Base-by-base conservation (phyloP, 2,113 vertebrate genomes). In the Hoplias malabaricus region DNA sequence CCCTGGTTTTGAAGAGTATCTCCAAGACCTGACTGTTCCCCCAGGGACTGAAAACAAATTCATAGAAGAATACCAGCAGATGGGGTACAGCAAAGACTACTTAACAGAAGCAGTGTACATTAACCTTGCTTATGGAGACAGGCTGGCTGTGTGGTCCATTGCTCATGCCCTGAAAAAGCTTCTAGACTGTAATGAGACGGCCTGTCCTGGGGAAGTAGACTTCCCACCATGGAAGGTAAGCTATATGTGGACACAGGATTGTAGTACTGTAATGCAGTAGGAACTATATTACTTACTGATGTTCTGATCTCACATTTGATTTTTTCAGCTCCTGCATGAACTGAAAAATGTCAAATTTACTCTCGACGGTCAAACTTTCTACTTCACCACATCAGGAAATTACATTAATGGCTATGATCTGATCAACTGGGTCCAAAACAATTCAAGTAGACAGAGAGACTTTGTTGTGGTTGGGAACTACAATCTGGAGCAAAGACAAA, bases 171-270 rank as follows among this genome's bases (percentile, higher is more conserved):
- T 92, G 3, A 85, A 68, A 74, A 75, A 61, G 0, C 78, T 91
- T 13, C 83, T 93, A 2, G 77, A 82, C 21, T 92, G 89, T 69
- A 85, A 84, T 73, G 80, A 65, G 29, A 88, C 82, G 5, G 50
- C n/a, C 6, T 92, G 90, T 53, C 61, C 40, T 5, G 88, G 86
- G 36, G 81, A 88, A 23, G 75, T 23, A 13, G 63, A 89, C 67
- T 89, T 92, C 31, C 84, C 82, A 7, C 88, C 88, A 70, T 90
- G 85, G 84, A 73, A 88, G 90, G 92, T 93, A 46, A 86, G 21
- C 14, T 4, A 21, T 33, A 38, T 43, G 43, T 62, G 34, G 2
- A 69, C 16, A 71, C 16, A 3, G 21, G 43, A 48, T 46, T 31
- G 10, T n/a, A n/a, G n/a, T n/a, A n/a, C n/a, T n/a, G n/a, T n/a